Percentiles rank a stretch among this genome's conserved stretches.
These are phyloP conservation scores for Eulemur rubriventer DNA, from an alignment of 2,797 vertebrate species.

Conservation along the genomic window DNA sequence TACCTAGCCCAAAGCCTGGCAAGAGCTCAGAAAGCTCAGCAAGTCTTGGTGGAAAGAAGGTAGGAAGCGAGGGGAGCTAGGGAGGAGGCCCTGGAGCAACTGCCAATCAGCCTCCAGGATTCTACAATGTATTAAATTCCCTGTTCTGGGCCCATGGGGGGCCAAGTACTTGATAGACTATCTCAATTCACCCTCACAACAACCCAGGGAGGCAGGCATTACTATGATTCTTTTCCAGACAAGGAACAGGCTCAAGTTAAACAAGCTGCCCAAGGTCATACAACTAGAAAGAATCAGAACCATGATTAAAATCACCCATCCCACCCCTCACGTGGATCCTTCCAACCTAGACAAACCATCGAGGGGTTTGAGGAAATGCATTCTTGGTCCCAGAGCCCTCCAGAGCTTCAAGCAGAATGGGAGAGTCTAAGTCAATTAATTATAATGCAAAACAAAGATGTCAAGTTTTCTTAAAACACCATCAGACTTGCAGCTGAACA, in stretches of 20 bases:
- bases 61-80: not conserved
- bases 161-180: not conserved
- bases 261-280: not conserved
- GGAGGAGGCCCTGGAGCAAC: not conserved
- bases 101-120: not conserved
- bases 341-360: not conserved
- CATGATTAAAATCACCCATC: not conserved
- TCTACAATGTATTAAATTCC: not conserved
- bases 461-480: constrained; percentile 24
- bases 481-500: not conserved
- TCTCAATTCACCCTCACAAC: not conserved
- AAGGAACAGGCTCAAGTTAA: not conserved
- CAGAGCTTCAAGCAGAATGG: not conserved
- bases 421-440: not conserved
- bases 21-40: not conserved
- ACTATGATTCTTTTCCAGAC: not conserved
- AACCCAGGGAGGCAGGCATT: not conserved
- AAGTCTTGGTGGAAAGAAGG: not conserved
- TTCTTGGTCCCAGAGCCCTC: not conserved
- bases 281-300: not conserved
- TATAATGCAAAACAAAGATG: constrained; percentile 10
- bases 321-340: not conserved
- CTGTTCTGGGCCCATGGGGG: not conserved
- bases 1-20: not conserved
- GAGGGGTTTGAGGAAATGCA: not conserved